phyloP scores from a whole-genome alignment of 2,113 vertebrate species.

The Pseudorhombus dupliciocellatus region DNA sequence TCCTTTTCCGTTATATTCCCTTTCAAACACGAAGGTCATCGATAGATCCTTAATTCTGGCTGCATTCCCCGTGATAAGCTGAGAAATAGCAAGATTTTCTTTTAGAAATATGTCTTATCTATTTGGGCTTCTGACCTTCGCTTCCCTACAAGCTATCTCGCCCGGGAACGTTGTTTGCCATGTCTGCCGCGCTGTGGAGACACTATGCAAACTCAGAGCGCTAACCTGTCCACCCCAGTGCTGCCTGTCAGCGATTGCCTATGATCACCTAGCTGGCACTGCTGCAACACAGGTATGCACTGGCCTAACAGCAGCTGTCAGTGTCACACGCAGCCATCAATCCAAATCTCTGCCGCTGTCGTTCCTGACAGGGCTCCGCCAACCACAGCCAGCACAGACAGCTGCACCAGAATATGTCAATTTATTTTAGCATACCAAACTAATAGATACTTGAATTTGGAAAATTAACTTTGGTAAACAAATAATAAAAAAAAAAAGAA shows the following conservation, averaged over 20 bases:
- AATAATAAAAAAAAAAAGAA: neutral
- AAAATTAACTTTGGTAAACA: conserved; percentile 31
- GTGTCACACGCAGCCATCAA: conserved; percentile 72
- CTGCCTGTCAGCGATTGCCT: conserved; percentile 63
- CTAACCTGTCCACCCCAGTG: conserved; percentile 58
- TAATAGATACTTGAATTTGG: conserved; percentile 41
- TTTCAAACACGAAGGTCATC: conserved; percentile 55
- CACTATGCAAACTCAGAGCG: conserved; percentile 61
- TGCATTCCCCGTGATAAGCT: conserved; percentile 52
- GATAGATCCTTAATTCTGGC: conserved; percentile 27
- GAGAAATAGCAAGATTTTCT: conserved; percentile 46
- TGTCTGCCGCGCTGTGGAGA: conserved; percentile 53
- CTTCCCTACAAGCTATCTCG: conserved; percentile 52
- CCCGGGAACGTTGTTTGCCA: conserved; percentile 62
- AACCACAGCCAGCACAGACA: conserved; percentile 53
- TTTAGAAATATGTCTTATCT: conserved; percentile 30
- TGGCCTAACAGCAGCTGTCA: conserved; percentile 69
- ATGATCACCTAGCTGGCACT: conserved; percentile 65
- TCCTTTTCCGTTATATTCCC: conserved; percentile 35
- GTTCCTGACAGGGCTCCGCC: conserved; percentile 57
- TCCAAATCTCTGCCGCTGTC: conserved; percentile 66
- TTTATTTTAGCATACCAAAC: conserved; percentile 55
- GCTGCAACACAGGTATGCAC: conserved; percentile 57
- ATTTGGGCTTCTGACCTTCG: conserved; percentile 56
- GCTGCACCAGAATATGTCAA: conserved; percentile 56